Evolutionary conservation across 2,797 vertebrate species (phyloP).

Genomic region (Perdix hodgsoniae): DNA sequence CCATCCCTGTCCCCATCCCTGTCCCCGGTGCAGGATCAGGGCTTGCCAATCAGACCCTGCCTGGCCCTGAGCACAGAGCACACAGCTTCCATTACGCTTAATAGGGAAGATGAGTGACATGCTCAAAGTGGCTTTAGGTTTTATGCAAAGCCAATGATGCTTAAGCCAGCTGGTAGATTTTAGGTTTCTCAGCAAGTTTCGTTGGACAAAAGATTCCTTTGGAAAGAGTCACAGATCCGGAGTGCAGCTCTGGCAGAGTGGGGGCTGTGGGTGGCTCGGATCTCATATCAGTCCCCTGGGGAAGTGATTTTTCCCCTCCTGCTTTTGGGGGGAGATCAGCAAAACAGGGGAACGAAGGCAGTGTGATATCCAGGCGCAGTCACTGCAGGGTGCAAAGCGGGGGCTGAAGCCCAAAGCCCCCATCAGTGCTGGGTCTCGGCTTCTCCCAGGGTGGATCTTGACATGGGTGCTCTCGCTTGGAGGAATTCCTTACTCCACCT

Average conservation of each 20-base stretch:
- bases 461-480: accelerated
- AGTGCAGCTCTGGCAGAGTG: neutral
- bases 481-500: neutral
- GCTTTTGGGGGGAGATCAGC: neutral
- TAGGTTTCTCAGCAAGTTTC: neutral
- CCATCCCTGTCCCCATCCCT: neutral
- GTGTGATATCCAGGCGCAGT: neutral
- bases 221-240: accelerated
- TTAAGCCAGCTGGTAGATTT: constrained; percentile 33
- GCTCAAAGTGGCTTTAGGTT: constrained; percentile 45
- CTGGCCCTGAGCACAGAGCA: accelerated
- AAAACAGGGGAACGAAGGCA: neutral
- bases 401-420: neutral
- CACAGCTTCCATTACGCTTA: neutral
- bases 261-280: neutral
- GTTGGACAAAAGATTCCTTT: neutral
- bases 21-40: neutral
- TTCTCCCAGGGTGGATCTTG: neutral
- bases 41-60: neutral
- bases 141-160: constrained; percentile 46
- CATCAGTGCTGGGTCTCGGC: neutral
- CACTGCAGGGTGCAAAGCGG: neutral
- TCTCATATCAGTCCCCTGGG: neutral
- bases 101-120: constrained; percentile 28
- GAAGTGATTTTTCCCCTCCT: neutral